Evolutionary conservation across 2,797 vertebrate genomes (phyloP), one percentile per base, ranked within the genome.

Genomic region (Ctenosaura bakeri): DNA sequence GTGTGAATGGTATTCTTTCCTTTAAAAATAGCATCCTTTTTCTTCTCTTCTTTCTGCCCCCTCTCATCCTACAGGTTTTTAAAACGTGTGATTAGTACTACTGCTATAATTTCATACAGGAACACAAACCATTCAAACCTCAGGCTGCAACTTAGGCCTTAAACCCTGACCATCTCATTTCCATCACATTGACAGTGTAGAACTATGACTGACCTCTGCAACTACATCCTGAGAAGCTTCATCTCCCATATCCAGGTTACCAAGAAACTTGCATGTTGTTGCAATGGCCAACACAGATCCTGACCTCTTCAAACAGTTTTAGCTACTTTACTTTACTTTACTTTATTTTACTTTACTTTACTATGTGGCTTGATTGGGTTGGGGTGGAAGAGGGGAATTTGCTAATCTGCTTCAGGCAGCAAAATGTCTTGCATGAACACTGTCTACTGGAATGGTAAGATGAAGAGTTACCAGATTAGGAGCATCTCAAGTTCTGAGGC

Each of bases 1-100:
- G 0, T 46, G 71, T 59, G 88, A 88, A 88, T 42, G 87, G 20
- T 83, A 86, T 87, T 52, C 26, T 16, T n/a, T 54, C 0, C 0
- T 89, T 79, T 74, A 64, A 62, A 93, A 87, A 90, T 82, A 94
- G 84, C 52, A 79, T 74, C 69, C 4, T 0, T 56, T 6, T 62
- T 12, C 13, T 46, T 16, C n/a, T 38, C 20, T 54, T 6, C 9
- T 16, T 1, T 29, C 42, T 78, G 6, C 4, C 59, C 66, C 5
- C 16, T 24, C 22, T 74, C 82, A 0, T 59, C 54, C 1, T 22
- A 12, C 1, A 66, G 59, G 69, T 69, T 50, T 71, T 85, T 62
- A 78, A 54, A 50, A 12, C 0, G 0, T 42, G 32, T 38, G 52
- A 0, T 20, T 89, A 64, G 20, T 86, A 4, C 3, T 74, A 24